Evolutionary conservation across 2,113 vertebrate genomes (phyloP), one percentile per base, ranked within the genome.

Genomic region (Bubo blakistoni): DNA sequence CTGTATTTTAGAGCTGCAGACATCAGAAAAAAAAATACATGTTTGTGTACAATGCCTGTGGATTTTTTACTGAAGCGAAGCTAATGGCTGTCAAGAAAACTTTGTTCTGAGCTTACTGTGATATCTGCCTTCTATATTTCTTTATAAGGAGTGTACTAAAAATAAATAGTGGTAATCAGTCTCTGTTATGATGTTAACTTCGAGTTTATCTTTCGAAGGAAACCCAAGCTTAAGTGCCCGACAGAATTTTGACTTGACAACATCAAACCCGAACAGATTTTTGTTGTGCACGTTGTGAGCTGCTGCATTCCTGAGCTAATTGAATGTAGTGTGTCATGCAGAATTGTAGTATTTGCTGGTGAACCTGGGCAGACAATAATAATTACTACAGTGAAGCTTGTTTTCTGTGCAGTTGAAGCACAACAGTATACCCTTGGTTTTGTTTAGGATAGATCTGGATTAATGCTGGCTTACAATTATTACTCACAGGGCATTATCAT

Each of bases 401-500:
- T 85, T 77, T 95, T 71, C 79, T 91, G 47, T 87, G 57, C 44
- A 94, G 71, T n/a, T 57, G 84, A 88, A 91, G 77, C 92, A 67
- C 40, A 91, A 74, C 65, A 90, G 54, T 46, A n/a, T 93, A 85
- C 38, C 78, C 70, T 92, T 90, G 85, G 40, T 97, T 94, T 83
- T 81, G 90, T 93, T 91, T 81, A 47, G 91, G 90, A 88, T 95
- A 88, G 94, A 78, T 46, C 77, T 96, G 88, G n/a, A 82, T 97
- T 98, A 97, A 96, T 95, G 47, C 83, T 96, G 90, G 26, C 24
- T 96, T 96, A 88, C 72, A 86, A 87, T 87, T 94, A 69, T 89
- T 97, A 86, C 95, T 96, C 96, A 89, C 13, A 22, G 79, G 8
- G 51, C 89, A 96, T 97, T 96, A 97, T 97, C 93, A 89, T 96